Conservation (phyloP, 2,888 invertebrate genomes). For the Nasonia oneida region DNA sequence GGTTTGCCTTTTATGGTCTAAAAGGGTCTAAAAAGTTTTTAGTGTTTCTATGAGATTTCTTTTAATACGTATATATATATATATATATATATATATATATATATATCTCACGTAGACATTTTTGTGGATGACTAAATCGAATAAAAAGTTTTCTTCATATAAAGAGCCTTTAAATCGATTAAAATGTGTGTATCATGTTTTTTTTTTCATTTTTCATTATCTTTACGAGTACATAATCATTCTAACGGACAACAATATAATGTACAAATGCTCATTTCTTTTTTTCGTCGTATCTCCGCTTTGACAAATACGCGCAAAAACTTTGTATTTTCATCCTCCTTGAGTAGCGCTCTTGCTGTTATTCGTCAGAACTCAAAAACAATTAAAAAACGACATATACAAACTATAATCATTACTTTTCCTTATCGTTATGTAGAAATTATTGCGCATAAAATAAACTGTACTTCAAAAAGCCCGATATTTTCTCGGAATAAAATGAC, state of each 20-base stretch:
- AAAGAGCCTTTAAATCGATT: slow-evolving; percentile 57
- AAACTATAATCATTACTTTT: background rate
- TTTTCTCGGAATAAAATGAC: too few relatives aligned
- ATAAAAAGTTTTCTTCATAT: slow-evolving; percentile 58
- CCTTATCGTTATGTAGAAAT: background rate
- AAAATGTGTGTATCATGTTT: slow-evolving; percentile 37
- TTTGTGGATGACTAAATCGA: slow-evolving; percentile 53
- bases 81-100: background rate
- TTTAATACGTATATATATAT: background rate
- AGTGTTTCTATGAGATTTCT: slow-evolving; percentile 54
- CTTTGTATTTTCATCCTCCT: background rate
- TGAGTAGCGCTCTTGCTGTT: background rate
- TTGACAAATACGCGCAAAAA: background rate
- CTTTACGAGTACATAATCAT: slow-evolving; percentile 53
- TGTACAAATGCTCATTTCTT: slow-evolving; percentile 57
- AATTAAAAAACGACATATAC: background rate
- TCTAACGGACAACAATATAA: slow-evolving; percentile 62
- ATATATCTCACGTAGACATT: background rate
- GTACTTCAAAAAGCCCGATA: too few relatives aligned
- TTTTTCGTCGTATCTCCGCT: slow-evolving; percentile 31
- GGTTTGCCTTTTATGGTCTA: slow-evolving; percentile 10
- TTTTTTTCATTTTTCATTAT: slow-evolving; percentile 40
- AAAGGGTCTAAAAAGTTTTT: slow-evolving; percentile 35
- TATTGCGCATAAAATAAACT: background rate
- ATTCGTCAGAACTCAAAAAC: background rate